Conservation (phyloP, 1,140 invertebrate species). For the Sarcophaga peregrina region DNA sequence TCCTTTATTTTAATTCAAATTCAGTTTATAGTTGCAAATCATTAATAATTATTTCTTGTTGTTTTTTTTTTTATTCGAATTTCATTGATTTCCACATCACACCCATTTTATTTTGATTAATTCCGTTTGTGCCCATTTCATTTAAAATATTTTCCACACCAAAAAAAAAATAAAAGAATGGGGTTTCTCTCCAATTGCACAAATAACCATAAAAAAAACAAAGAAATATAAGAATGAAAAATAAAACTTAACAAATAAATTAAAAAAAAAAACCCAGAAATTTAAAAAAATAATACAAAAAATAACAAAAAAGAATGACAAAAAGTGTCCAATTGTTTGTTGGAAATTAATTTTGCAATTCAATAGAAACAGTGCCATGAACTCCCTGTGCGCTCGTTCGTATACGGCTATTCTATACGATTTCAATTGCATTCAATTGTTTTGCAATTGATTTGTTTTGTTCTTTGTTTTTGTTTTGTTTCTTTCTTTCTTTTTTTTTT, state of each 20-base stretch:
- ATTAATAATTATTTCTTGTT: neutral
- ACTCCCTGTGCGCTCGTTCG: neutral
- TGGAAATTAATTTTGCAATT: neutral
- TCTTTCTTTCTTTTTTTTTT: neutral
- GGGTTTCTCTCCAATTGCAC: neutral
- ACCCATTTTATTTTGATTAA: neutral
- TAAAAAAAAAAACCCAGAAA: neutral
- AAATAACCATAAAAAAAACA: neutral
- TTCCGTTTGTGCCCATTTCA: neutral
- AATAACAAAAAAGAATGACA: neutral
- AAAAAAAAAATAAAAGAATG: neutral
- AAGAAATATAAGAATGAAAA: neutral
- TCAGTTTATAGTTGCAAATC: no score
- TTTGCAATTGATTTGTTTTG: neutral
- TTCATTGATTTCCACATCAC: neutral
- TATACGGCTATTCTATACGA: neutral
- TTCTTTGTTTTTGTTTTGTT: no score
- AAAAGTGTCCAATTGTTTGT: slow-evolving; percentile 11
- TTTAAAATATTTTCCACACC: neutral
- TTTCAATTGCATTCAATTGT: neutral
- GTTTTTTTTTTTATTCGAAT: neutral
- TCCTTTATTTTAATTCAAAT: no score
- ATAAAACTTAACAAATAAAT: neutral
- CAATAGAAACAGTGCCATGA: neutral
- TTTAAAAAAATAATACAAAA: neutral